Conservation (phyloP, 2,888 invertebrate species). For the Steinernema scapterisci region DNA sequence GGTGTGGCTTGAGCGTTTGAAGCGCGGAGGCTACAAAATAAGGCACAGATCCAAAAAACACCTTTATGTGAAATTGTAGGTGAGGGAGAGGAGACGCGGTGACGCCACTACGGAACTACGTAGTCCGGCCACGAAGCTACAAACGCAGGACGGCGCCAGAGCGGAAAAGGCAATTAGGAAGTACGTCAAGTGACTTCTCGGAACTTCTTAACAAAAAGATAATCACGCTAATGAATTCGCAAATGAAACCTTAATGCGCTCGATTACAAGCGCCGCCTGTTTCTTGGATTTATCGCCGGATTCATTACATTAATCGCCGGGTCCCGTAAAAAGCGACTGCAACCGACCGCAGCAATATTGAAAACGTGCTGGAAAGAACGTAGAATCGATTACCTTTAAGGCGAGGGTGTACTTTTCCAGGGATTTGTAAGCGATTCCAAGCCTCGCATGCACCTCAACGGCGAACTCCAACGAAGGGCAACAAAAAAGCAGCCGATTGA, state of each 20-base stretch:
- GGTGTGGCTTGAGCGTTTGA: not conserved
- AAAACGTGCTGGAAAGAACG: not conserved
- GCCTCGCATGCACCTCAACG: constrained; percentile 92
- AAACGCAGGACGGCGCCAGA: not conserved
- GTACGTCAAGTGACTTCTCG: not conserved
- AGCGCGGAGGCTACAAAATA: not conserved
- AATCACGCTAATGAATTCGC: constrained; percentile 11
- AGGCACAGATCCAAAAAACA: not conserved
- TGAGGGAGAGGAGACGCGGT: not conserved
- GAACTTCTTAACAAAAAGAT: not conserved
- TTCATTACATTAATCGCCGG: too few relatives aligned
- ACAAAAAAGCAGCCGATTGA: constrained; percentile 91
- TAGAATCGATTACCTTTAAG: constrained; percentile 73
- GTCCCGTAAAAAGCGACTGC: too few relatives aligned
- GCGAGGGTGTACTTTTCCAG: constrained; percentile 87
- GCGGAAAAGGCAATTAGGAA: not conserved
- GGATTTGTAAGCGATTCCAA: constrained; percentile 96
- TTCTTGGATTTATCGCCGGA: too few relatives aligned
- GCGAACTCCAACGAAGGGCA: constrained; percentile 85
- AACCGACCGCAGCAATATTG: too few relatives aligned
- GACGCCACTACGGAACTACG: not conserved
- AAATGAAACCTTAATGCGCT: not conserved
- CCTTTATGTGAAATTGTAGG: not conserved
- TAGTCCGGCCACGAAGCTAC: too few relatives aligned
- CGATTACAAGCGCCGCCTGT: not conserved